These are phyloP conservation scores for Trachelus troglodyta DNA, from an alignment of 2,888 invertebrate species.

Conservation along the genomic window DNA sequence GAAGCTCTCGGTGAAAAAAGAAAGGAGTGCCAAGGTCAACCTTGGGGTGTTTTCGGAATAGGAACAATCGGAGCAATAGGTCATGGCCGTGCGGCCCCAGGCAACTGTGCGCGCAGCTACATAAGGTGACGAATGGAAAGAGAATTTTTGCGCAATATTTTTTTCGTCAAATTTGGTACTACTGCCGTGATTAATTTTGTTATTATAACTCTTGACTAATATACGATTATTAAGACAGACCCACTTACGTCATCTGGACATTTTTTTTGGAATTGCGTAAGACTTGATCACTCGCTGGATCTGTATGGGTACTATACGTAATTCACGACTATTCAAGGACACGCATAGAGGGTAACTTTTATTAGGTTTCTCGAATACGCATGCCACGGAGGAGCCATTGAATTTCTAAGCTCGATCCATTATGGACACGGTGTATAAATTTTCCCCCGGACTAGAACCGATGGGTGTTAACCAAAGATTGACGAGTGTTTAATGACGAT, in stretches of 20 bases:
- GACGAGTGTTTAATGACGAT: no score
- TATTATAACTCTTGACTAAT: background rate
- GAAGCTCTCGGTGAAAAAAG: background rate
- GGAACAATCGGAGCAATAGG: background rate
- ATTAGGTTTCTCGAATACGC: background rate
- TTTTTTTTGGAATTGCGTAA: background rate
- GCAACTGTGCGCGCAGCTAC: background rate
- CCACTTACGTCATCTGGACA: background rate
- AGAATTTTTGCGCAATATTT: background rate
- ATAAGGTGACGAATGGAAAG: background rate
- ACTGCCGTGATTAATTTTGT: background rate
- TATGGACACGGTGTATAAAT: background rate
- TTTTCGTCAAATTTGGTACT: background rate
- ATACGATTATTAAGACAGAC: background rate
- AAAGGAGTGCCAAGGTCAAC: background rate
- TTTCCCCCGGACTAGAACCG: background rate
- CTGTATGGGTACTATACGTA: background rate
- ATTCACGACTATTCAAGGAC: background rate
- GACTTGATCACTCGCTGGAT: background rate
- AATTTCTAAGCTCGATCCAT: background rate
- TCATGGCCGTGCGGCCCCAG: background rate
- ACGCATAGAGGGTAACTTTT: background rate
- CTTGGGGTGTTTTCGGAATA: background rate
- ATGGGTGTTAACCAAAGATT: background rate
- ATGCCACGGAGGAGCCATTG: background rate